Evolutionary conservation across 2,113 vertebrate genomes (phyloP).

Genomic region (Eptesicus fuscus): DNA sequence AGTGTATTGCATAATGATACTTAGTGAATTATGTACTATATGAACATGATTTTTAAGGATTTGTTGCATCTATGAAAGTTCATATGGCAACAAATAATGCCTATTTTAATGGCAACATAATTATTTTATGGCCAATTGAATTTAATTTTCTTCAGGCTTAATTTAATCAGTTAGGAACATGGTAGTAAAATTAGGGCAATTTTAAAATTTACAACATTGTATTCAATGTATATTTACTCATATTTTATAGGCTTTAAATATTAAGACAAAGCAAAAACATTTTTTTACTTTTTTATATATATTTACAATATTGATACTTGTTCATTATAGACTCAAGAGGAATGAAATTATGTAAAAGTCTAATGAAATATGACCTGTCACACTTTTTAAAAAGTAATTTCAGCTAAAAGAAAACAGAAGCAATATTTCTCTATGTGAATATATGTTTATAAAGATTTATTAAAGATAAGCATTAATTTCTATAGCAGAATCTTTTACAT

Average conservation of each 20-base stretch:
- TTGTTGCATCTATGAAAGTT: conserved; percentile 21
- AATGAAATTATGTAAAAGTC: background rate
- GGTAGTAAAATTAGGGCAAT: conserved; percentile 64
- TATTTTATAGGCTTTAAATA: background rate
- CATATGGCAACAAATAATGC: conserved; percentile 63
- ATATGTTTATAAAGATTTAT: background rate
- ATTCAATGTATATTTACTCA: background rate
- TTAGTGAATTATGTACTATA: conserved; percentile 36
- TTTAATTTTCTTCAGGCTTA: conserved; percentile 73
- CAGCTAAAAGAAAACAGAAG: background rate
- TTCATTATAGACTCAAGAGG: background rate
- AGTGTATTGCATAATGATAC: conserved; percentile 67
- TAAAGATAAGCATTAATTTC: background rate
- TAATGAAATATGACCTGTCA: background rate
- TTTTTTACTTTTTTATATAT: background rate
- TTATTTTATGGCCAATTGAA: conserved; percentile 73
- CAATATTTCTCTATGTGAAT: background rate
- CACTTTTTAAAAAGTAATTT: conserved; percentile 23
- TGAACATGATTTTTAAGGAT: conserved; percentile 55
- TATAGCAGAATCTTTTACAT: background rate
- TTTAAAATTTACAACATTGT: conserved; percentile 60
- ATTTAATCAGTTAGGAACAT: conserved; percentile 64
- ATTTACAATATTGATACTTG: background rate
- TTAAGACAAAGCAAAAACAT: background rate
- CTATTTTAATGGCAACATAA: conserved; percentile 70